Conservation (phyloP, 2,797 vertebrate species). For the Cynopterus sphinx region DNA sequence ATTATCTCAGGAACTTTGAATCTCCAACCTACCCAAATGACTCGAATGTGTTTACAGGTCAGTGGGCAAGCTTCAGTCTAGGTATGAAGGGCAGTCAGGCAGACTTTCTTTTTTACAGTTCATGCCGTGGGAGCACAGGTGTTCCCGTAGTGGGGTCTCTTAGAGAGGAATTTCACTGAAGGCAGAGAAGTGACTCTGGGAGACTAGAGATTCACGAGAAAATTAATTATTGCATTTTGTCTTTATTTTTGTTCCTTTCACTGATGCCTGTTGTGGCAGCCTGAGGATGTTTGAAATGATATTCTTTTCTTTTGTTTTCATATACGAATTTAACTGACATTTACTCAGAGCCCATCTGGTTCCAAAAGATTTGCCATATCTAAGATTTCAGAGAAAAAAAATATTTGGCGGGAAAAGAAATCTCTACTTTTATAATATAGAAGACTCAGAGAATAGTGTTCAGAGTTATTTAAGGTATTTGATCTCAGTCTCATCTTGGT, state of each 20-base stretch:
- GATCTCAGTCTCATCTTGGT: not conserved
- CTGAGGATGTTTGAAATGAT: not conserved
- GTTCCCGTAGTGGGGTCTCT: rapidly evolving
- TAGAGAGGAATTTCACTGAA: not conserved
- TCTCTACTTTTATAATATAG: not conserved
- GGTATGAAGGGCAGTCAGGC: not conserved
- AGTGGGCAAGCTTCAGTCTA: not conserved
- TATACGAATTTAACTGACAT: not conserved
- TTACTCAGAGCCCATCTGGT: not conserved
- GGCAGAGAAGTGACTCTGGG: not conserved
- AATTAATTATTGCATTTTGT: not conserved
- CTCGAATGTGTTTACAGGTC: too few species aligned
- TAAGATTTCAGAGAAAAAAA: not conserved
- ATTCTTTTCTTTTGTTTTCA: not conserved
- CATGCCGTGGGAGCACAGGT: not conserved
- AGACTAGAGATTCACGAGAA: not conserved
- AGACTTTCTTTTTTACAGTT: not conserved
- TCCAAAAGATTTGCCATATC: not conserved
- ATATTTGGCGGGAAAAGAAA: not conserved
- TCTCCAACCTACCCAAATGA: not conserved
- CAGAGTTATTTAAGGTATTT: not conserved
- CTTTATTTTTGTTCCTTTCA: not conserved
- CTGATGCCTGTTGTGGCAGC: not conserved
- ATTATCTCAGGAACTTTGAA: too few species aligned
- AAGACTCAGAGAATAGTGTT: not conserved